Evolutionary conservation across 2,888 invertebrate genomes (phyloP), one percentile per base, ranked within the genome.

Genomic region (Ferrisia virgata): DNA sequence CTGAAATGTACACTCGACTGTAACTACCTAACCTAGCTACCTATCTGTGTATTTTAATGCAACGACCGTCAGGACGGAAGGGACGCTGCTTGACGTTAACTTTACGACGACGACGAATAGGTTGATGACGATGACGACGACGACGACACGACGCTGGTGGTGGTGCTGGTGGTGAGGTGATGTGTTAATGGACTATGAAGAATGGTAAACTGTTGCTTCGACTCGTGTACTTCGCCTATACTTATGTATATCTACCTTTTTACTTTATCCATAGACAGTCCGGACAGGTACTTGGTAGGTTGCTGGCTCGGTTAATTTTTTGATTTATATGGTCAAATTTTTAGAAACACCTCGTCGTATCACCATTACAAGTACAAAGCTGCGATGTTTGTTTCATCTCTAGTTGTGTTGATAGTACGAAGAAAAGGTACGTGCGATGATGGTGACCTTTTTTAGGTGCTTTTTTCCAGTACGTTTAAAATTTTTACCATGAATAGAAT

Each of bases 181-280:
- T 79, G 79, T 40, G 79, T 79, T 79, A 79, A 79, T 79, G 79
- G 79, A 79, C 79, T 79, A 79, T 79, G 79, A 79, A 79, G 79
- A 79, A 79, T 79, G 79, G 58, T 40, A 79, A 79, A 79, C 79
- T 79, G 79, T 79, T 79, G 79, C 79, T 79, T 79, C 79, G 79
- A 39, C 39, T 9, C 25, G 22, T 28, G 33, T 79, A 79, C 18
- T 79, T 22, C 33, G 18, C 28, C 8, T 15, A 11, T n/a, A n/a
- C n/a, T n/a, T n/a, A n/a, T n/a, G n/a, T n/a, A n/a, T n/a, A n/a
- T n/a, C n/a, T n/a, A n/a, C n/a, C n/a, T n/a, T n/a, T n/a, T n/a
- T n/a, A n/a, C n/a, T n/a, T n/a, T n/a, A n/a, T n/a, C n/a, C n/a
- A n/a, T n/a, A n/a, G n/a, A n/a, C 69, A n/a, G 9, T 33, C 33